These are phyloP conservation scores for Crotalus helleri DNA, from an alignment of 2,113 vertebrate genomes.

Conservation along the genomic window DNA sequence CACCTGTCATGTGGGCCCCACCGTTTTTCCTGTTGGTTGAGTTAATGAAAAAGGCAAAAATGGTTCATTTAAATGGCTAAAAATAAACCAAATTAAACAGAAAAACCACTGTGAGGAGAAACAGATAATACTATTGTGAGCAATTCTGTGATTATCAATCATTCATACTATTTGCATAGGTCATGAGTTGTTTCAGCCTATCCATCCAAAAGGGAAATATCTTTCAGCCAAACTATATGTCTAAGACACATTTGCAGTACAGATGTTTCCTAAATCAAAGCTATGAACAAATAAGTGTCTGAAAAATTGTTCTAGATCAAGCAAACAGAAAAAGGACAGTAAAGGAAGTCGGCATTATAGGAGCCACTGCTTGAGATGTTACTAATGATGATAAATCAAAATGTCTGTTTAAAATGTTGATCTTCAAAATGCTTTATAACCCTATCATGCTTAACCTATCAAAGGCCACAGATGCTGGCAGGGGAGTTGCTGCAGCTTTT, in stretches of 20 bases:
- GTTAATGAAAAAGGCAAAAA: slow-evolving; percentile 50
- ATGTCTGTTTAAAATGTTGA: background rate
- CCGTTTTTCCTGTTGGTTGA: slow-evolving; percentile 47
- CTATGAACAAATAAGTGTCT: slow-evolving; percentile 49
- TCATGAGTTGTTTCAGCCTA: slow-evolving; percentile 51
- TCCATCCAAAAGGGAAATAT: slow-evolving; percentile 57
- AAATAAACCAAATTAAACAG: slow-evolving; percentile 18
- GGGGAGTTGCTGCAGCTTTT: background rate
- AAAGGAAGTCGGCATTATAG: slow-evolving; percentile 34
- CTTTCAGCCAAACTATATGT: slow-evolving; percentile 53
- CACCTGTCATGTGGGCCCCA: slow-evolving; percentile 56
- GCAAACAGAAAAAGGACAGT: slow-evolving; percentile 43
- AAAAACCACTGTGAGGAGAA: slow-evolving; percentile 20
- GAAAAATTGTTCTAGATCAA: slow-evolving; percentile 49
- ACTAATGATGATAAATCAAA: background rate
- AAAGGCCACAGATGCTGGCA: background rate
- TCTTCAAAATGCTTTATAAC: background rate
- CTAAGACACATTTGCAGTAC: slow-evolving; percentile 66
- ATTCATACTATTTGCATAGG: slow-evolving; percentile 56
- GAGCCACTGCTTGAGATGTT: slow-evolving; percentile 15
- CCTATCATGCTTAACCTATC: background rate
- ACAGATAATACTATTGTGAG: slow-evolving; percentile 48
- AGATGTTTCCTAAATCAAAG: slow-evolving; percentile 65
- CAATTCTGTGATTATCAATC: slow-evolving; percentile 51
- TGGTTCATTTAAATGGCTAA: slow-evolving; percentile 41